phyloP scores from a whole-genome alignment of 1,140 invertebrate species.

The Cheumatopsyche charites region DNA sequence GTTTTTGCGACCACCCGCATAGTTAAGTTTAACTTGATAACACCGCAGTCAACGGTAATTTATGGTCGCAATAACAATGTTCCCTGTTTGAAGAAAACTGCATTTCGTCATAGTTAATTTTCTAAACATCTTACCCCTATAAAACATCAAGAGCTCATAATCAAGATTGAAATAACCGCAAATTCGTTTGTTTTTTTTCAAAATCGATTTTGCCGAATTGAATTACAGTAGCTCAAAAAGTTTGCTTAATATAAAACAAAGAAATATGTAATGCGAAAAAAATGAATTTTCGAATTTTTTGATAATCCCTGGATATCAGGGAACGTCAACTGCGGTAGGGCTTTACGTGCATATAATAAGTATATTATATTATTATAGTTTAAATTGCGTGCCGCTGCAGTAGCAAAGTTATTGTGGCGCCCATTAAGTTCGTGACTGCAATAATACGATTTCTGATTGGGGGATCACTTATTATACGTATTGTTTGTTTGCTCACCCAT shows the following conservation, averaged over 20 bases:
- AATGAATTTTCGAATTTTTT: not conserved
- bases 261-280: too few species aligned
- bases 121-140: not conserved
- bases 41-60: conserved; percentile 28
- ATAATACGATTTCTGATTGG: conserved; percentile 47
- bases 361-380: conserved; percentile 29
- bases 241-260: too few species aligned
- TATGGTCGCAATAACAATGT: conserved; percentile 14
- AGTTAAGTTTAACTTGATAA: conserved; percentile 26
- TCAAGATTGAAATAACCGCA: too few species aligned
- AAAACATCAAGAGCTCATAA: not conserved
- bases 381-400: conserved; percentile 43
- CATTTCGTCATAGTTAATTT: conserved; percentile 15
- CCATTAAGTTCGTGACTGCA: conserved; percentile 47
- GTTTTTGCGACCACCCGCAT: conserved; percentile 33
- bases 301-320: not conserved
- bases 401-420: conserved; percentile 42
- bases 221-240: not conserved
- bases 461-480: conserved; percentile 34
- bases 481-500: conserved; percentile 21
- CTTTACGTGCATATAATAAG: conserved; percentile 4
- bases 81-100: conserved; percentile 14
- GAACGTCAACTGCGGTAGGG: conserved; percentile 37
- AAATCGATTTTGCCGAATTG: too few species aligned
- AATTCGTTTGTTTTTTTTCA: too few species aligned